These are phyloP conservation scores for Adineta ricciae DNA, from an alignment of 2,888 invertebrate genomes.

Conservation along the genomic window DNA sequence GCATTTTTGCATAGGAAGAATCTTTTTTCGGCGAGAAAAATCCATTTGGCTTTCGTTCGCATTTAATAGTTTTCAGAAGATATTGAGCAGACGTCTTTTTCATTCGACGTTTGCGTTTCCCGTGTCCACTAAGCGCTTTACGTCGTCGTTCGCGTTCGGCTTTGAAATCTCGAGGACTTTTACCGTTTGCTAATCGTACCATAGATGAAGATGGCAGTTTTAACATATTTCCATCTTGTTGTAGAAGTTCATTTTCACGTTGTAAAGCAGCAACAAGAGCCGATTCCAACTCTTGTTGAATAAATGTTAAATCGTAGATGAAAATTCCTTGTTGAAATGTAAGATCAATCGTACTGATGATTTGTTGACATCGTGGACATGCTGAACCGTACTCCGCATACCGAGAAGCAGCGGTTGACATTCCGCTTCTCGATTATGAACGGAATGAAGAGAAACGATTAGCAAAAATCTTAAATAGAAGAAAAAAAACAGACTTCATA, in stretches of 20 bases:
- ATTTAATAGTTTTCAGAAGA: neutral
- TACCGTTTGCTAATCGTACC: neutral
- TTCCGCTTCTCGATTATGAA: neutral
- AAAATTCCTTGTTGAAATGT: neutral
- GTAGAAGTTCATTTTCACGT: neutral
- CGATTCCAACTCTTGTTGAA: constrained; percentile 2
- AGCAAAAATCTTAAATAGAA: neutral
- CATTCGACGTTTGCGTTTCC: neutral
- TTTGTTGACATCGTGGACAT: neutral
- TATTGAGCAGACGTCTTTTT: neutral
- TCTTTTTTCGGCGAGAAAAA: neutral
- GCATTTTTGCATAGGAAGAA: neutral
- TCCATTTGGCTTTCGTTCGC: neutral
- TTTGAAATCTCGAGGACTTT: neutral
- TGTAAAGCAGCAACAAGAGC: neutral
- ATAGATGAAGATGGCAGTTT: neutral
- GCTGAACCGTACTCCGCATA: neutral
- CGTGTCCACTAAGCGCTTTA: neutral
- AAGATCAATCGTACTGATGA: neutral
- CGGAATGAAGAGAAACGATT: neutral
- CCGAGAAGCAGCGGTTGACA: neutral
- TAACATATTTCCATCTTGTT: neutral
- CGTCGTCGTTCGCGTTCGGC: neutral
- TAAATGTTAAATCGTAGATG: neutral
- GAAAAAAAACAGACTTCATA: neutral